phyloP scores from a whole-genome alignment of 2,888 invertebrate species.

The Phoronis australis region DNA sequence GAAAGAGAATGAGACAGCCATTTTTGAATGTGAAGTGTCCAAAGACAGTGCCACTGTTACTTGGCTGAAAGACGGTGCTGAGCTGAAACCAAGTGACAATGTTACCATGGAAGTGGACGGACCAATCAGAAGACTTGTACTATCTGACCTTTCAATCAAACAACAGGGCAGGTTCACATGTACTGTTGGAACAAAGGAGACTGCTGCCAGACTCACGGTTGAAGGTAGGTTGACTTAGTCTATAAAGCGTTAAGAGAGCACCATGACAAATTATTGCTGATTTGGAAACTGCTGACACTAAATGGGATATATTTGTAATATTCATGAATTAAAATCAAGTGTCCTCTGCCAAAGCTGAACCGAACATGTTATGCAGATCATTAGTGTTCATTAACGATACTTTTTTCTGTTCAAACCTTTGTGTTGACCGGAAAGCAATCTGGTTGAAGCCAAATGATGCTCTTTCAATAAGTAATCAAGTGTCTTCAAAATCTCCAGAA shows the following conservation, averaged over 20 bases:
- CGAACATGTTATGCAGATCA: no score
- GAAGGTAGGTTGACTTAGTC: conserved; percentile 22
- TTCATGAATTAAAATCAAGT: not conserved
- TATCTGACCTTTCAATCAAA: conserved; percentile 20
- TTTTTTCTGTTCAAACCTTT: no score
- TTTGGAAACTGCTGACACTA: not conserved
- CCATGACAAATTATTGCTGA: no score
- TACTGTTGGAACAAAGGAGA: conserved; percentile 21
- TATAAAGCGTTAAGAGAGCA: no score
- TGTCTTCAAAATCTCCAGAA: no score
- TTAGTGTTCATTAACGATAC: no score
- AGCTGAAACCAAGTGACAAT: conserved; percentile 69
- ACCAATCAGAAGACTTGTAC: conserved; percentile 29
- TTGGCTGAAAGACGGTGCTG: conserved; percentile 80
- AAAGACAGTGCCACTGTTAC: conserved; percentile 88
- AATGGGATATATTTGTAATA: not conserved
- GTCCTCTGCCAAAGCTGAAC: not conserved
- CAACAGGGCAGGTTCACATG: conserved; percentile 26
- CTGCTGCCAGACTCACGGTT: conserved; percentile 24
- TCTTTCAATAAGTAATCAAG: no score
- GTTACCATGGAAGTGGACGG: conserved; percentile 59
- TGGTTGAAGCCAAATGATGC: no score
- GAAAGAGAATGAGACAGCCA: conserved; percentile 55
- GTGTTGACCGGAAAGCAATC: no score
- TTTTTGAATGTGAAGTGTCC: conserved; percentile 82